Conservation (phyloP, 2,888 invertebrate genomes). For the Catocala nupta region DNA sequence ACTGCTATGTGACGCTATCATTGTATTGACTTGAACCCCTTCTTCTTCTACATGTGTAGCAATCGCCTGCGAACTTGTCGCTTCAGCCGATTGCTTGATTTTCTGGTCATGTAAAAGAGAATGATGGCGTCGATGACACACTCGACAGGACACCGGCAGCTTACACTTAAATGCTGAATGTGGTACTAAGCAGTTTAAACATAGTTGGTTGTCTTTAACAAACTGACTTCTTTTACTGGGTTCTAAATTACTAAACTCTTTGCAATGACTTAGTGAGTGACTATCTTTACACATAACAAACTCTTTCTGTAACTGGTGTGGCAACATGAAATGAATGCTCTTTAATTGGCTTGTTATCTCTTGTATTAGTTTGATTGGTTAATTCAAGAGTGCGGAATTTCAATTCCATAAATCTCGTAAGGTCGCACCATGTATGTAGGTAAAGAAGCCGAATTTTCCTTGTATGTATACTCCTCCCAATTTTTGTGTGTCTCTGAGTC, state of each 20-base stretch:
- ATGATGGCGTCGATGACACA: slow-evolving; percentile 45
- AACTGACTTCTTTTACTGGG: slow-evolving; percentile 39
- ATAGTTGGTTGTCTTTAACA: slow-evolving; percentile 32
- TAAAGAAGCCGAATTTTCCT: background rate
- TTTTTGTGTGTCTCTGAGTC: slow-evolving; percentile 41
- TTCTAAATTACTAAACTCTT: slow-evolving; percentile 31
- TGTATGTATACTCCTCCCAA: slow-evolving; percentile 37
- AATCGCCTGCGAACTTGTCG: too few species aligned
- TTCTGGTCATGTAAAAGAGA: slow-evolving; percentile 38
- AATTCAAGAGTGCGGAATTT: slow-evolving; percentile 22
- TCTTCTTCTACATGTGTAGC: slow-evolving; percentile 5
- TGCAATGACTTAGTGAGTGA: slow-evolving; percentile 45
- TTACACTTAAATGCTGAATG: slow-evolving; percentile 26
- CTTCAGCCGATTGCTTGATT: background rate
- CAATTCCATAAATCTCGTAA: slow-evolving; percentile 17
- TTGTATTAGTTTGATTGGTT: background rate
- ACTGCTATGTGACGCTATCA: slow-evolving; percentile 28
- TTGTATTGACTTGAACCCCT: slow-evolving; percentile 16
- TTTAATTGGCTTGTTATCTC: slow-evolving; percentile 1
- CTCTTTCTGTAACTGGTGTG: slow-evolving; percentile 4
- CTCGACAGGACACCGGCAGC: slow-evolving; percentile 33
- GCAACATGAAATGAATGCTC: slow-evolving; percentile 19
- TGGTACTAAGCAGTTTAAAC: slow-evolving; percentile 45
- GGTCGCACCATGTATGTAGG: background rate
- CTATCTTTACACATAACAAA: slow-evolving; percentile 33